phyloP scores from a whole-genome alignment of 2,888 invertebrate genomes.

The Octonoba sinensis region DNA sequence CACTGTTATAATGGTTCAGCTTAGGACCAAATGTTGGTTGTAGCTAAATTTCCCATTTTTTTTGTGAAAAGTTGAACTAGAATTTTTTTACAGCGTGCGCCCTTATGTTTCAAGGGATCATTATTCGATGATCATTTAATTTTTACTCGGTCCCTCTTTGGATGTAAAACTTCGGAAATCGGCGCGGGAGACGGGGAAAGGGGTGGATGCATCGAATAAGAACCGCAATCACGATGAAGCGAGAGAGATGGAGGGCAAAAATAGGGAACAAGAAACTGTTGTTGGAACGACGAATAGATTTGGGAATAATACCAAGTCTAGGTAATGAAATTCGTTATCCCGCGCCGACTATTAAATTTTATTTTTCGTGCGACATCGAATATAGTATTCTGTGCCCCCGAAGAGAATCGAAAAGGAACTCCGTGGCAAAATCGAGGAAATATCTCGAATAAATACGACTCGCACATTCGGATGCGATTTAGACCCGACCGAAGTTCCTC shows the following conservation, averaged over 20 bases:
- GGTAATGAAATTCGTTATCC: constrained; percentile 64
- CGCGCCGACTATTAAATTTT: constrained; percentile 60
- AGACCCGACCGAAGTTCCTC: too few relatives aligned
- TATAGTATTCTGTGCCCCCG: constrained; percentile 60
- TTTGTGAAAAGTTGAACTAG: too few relatives aligned
- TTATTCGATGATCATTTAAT: neutral
- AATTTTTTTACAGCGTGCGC: too few relatives aligned
- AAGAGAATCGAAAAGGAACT: constrained; percentile 42
- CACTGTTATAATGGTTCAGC: too few relatives aligned
- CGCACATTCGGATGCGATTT: constrained; percentile 9
- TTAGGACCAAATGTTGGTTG: too few relatives aligned
- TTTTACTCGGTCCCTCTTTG: constrained; percentile 22
- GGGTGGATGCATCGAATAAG: constrained; percentile 9
- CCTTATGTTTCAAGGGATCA: too few relatives aligned
- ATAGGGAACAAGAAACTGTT: constrained; percentile 54
- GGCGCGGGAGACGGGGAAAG: too few relatives aligned
- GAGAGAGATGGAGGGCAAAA: constrained; percentile 15
- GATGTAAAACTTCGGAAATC: constrained; percentile 35
- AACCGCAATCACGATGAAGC: constrained; percentile 12
- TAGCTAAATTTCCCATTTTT: too few relatives aligned
- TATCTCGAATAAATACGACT: constrained; percentile 61
- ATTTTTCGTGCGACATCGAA: constrained; percentile 23
- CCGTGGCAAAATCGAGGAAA: constrained; percentile 5
- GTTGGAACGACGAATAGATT: constrained; percentile 28
- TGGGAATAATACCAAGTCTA: neutral